Evolutionary conservation across 2,888 invertebrate species (phyloP).

Genomic region (Strigamia maritima): DNA sequence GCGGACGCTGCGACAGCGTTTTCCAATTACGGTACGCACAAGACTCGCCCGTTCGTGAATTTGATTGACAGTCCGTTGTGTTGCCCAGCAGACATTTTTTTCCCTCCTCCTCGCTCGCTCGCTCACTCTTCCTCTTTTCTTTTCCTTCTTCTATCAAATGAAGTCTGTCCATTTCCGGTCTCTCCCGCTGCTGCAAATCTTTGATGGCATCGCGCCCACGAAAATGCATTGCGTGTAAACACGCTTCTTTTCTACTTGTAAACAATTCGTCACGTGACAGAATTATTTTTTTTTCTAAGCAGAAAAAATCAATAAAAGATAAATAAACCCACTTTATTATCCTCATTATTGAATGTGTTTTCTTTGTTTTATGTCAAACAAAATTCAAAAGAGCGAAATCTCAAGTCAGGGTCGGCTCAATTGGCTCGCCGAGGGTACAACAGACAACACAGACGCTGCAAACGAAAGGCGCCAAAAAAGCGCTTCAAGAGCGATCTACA

Average conservation of each 20-base stretch:
- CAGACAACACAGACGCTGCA: no score
- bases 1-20: background rate
- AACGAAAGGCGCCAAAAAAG: no score
- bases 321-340: background rate
- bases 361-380: background rate
- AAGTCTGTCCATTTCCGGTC: conserved; percentile 10
- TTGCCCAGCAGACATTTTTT: conserved; percentile 5
- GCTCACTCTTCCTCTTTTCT: background rate
- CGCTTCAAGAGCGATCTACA: no score
- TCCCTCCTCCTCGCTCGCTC: background rate
- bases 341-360: background rate
- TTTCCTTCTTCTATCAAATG: background rate
- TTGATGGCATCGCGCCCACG: background rate
- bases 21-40: conserved; percentile 2
- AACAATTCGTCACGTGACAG: background rate
- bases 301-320: background rate
- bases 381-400: background rate
- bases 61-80: conserved; percentile 10
- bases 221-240: conserved; percentile 7
- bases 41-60: conserved; percentile 10
- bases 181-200: background rate
- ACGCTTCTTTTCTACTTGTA: background rate
- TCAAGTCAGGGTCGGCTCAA: background rate
- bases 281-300: background rate
- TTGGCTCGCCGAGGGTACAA: no score